Evolutionary conservation across 2,113 vertebrate genomes (phyloP), one percentile per base, ranked within the genome.

Genomic region (Saccopteryx leptura): DNA sequence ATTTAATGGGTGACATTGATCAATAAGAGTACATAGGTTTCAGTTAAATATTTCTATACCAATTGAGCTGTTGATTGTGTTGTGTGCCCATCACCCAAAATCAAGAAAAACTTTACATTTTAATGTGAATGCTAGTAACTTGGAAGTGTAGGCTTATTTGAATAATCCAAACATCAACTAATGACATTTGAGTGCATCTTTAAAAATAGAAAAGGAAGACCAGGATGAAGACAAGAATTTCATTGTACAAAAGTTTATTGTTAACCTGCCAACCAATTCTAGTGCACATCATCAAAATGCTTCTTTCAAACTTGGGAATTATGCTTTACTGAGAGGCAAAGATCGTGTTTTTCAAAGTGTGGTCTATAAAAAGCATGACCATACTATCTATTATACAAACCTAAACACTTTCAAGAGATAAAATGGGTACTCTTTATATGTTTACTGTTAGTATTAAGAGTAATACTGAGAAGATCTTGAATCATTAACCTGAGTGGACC

Each of bases 111-210:
- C 8, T 72, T 52, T 69, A 19, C 39, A 33, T 14, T 90, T 97
- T 76, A 84, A 2, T 48, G 39, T 69, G 14, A 88, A 85, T 94
- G 50, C 58, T 66, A 52, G 39, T 56, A 66, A 56, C 18, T 83
- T 89, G 84, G 78, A 95, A 28, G 28, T 18, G 13, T 10, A 46
- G 2, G 84, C 50, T 95, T 82, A 82, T 78, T 85, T 81, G 56
- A 71, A 88, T 88, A 90, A 76, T 75, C 2, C 7, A 92, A 87
- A 69, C 23, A 75, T 31, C 92, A 91, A n/a, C 31, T 72, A 90
- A 60, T 9, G 24, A 26, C 14, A 0, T 50, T 60, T 65, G 26
- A 90, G 39, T 88, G 13, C 2, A 69, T 46, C 66, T 18, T 82
- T 72, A 18, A 46, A 84, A 81, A 39, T 39, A 39, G 8, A 1